Conservation (phyloP, 2,888 invertebrate genomes). For the Andrena camellia region DNA sequence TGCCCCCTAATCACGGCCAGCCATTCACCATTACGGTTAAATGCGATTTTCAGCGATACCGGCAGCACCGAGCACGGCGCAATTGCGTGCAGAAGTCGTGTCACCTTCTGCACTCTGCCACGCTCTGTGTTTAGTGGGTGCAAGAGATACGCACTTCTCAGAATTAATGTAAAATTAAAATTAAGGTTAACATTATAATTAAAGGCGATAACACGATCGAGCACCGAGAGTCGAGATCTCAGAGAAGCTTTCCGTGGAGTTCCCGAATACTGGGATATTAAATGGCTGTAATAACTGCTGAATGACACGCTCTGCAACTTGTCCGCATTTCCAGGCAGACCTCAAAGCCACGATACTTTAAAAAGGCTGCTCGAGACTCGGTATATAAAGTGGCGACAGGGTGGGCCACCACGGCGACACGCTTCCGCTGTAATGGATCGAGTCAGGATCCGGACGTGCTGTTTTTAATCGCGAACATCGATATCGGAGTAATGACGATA, state of each 20-base stretch:
- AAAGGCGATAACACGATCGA: no score
- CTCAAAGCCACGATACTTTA: not conserved
- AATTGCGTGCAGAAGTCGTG: slow-evolving; percentile 50
- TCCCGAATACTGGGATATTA: not conserved
- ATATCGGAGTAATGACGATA: slow-evolving; percentile 48
- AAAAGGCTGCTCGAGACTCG: not conserved
- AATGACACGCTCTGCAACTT: not conserved
- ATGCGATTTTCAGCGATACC: slow-evolving; percentile 80
- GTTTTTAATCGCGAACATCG: slow-evolving; percentile 23
- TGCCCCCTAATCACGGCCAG: slow-evolving; percentile 81
- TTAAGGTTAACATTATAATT: no score
- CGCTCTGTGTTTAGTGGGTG: not conserved
- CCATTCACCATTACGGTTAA: slow-evolving; percentile 81
- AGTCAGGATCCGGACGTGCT: slow-evolving; percentile 10
- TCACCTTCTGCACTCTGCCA: slow-evolving; percentile 49
- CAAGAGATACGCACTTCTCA: not conserved
- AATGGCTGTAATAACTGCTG: not conserved
- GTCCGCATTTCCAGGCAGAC: no score
- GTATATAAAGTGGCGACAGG: not conserved
- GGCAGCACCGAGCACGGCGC: slow-evolving; percentile 24
- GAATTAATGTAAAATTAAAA: not conserved
- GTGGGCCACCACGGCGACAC: slow-evolving; percentile 27
- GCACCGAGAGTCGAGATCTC: no score
- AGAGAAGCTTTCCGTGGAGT: no score
- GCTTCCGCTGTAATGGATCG: slow-evolving; percentile 40